Evolutionary conservation across 1,140 invertebrate species (phyloP), one percentile per base, ranked within the genome.

Genomic region (Drosophila melanica): DNA sequence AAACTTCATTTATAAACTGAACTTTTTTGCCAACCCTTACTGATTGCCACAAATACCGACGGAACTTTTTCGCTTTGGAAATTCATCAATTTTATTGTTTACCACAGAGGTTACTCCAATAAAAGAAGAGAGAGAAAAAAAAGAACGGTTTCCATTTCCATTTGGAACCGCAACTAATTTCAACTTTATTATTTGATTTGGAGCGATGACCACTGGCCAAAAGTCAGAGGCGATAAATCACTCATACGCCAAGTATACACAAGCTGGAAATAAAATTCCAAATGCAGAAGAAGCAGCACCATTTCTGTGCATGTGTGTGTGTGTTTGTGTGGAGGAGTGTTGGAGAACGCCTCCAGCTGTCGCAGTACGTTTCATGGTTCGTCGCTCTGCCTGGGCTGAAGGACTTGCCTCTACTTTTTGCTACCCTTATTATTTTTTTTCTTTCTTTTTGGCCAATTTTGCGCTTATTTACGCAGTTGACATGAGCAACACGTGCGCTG

Each of bases 161-260:
- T 79, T 79, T 57, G 65, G 37, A 45, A 82, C 84, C 79, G 65
- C 84, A 87, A 82, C 84, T 87, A 87, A 87, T 87, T 87, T 89
- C 75, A 87, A 87, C 84, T 87, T 87, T 79, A 87, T 81, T 86
- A 86, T 87, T 86, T 73, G 68, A 77, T 59, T 79, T 69, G 42
- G 20, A 76, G 50, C 64, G 58, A 55, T 77, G 51, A 48, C 42
- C 75, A 68, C 42, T 58, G 62, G 69, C 44, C 62, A 71, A 54
- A 64, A 87, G 68, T 74, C 67, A 51, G 44, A 47, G 33, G 69
- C 73, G 54, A 87, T 87, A 87, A 87, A 87, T 87, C 84, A 87
- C 84, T 82, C 82, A 87, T 77, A 89, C 84, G 82, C 53, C 59
- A 73, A 58, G 81, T 77, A 65, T 37, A 77, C 82, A 60, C 45